Evolutionary conservation across 2,113 vertebrate species (phyloP).

Genomic region (Recurvirostra avosetta): DNA sequence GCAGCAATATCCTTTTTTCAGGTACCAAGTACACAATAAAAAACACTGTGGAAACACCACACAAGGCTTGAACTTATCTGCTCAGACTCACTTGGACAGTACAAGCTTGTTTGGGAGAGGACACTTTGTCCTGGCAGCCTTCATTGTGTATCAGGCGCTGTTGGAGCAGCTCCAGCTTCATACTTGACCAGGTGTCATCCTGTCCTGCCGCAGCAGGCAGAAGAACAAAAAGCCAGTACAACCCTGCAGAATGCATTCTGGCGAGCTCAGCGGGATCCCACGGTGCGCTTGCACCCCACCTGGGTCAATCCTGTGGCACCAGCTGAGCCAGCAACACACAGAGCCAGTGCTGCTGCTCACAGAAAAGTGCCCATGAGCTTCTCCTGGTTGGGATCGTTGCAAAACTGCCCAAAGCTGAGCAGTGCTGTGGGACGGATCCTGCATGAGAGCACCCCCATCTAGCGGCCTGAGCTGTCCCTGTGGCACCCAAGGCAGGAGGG

Average conservation of each 20-base stretch:
- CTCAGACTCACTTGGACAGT: not conserved
- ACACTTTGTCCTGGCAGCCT: not conserved
- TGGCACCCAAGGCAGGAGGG: not conserved
- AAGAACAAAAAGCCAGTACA: not conserved
- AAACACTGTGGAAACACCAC: accelerated
- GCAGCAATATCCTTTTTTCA: not conserved
- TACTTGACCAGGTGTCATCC: not conserved
- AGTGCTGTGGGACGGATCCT: not conserved
- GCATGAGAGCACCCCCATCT: conserved; percentile 44
- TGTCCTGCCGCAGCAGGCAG: not conserved
- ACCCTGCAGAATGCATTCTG: not conserved
- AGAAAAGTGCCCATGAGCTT: accelerated
- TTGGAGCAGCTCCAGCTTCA: not conserved
- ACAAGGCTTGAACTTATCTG: not conserved
- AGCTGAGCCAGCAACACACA: accelerated
- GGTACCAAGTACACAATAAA: not conserved
- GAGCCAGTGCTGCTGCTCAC: not conserved
- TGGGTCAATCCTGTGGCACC: not conserved
- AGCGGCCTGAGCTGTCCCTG: not conserved
- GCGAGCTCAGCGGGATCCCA: accelerated
- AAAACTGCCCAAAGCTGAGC: accelerated
- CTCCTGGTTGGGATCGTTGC: accelerated
- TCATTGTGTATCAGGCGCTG: too few species aligned
- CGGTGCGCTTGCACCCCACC: accelerated
- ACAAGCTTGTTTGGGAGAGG: not conserved